Evolutionary conservation across 2,888 invertebrate species (phyloP).

Genomic region (Euplexia lucipara): DNA sequence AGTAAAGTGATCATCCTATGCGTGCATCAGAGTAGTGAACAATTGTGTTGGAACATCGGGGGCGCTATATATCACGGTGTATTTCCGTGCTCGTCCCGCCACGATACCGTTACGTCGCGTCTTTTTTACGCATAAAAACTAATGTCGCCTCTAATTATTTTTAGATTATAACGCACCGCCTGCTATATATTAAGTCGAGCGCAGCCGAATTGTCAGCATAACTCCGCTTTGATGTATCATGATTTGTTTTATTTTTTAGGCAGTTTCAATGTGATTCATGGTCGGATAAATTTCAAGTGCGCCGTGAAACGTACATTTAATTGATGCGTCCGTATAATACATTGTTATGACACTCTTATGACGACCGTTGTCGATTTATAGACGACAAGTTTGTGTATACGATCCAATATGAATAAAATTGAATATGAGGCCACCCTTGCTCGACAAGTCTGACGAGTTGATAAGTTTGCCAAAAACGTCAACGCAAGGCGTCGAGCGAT

Average conservation of each 20-base stretch:
- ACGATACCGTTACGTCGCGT: constrained; percentile 81
- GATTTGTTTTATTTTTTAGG: constrained; percentile 90
- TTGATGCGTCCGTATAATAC: constrained; percentile 83
- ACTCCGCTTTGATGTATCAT: constrained; percentile 89
- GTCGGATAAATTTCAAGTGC: constrained; percentile 87
- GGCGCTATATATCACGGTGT: constrained; percentile 86
- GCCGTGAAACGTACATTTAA: constrained; percentile 85
- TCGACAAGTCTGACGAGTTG: constrained; percentile 76
- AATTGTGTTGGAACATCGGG: constrained; percentile 81
- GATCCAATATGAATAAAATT: constrained; percentile 61
- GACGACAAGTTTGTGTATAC: constrained; percentile 52
- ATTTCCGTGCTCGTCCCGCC: constrained; percentile 86
- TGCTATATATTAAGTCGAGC: constrained; percentile 89
- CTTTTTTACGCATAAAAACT: constrained; percentile 91
- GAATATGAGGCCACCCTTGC: constrained; percentile 66
- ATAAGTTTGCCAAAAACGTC: constrained; percentile 84
- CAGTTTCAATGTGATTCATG: constrained; percentile 88
- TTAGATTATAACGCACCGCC: constrained; percentile 90
- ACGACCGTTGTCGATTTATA: constrained; percentile 70
- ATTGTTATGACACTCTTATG: constrained; percentile 83
- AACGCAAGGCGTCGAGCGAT: constrained; percentile 78
- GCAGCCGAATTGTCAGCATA: constrained; percentile 90
- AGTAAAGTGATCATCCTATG: constrained; percentile 78
- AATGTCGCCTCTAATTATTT: constrained; percentile 91
- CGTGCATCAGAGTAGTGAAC: constrained; percentile 75